These are phyloP conservation scores for Dendropsophus ebraccatus DNA, from an alignment of 2,113 vertebrate genomes.

Conservation along the genomic window DNA sequence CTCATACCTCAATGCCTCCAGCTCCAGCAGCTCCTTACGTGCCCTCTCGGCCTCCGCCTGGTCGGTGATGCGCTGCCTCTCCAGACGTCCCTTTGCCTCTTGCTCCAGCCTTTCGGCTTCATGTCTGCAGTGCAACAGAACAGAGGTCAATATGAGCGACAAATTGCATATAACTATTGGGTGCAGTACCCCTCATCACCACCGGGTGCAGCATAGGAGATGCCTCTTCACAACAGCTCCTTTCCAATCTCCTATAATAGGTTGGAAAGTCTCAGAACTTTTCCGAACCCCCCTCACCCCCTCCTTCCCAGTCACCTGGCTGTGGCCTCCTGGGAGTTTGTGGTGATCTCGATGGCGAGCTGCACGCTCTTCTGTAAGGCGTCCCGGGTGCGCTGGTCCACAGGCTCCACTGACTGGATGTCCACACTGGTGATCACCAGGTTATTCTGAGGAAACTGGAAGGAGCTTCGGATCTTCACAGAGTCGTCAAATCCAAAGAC, in stretches of 20 bases:
- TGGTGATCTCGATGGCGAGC: slow-evolving; percentile 92
- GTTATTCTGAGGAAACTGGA: slow-evolving; percentile 80
- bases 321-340: slow-evolving; percentile 90
- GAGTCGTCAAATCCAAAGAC: slow-evolving; percentile 84
- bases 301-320: no score
- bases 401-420: slow-evolving; percentile 89
- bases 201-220: not conserved
- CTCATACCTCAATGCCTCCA: slow-evolving; percentile 84
- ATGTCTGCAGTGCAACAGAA: slow-evolving; percentile 70
- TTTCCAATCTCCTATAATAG: no score
- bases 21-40: slow-evolving; percentile 83
- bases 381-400: slow-evolving; percentile 87
- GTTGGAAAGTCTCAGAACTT: no score
- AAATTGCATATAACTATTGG: not conserved
- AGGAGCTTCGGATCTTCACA: slow-evolving; percentile 66
- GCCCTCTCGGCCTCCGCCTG: slow-evolving; percentile 83
- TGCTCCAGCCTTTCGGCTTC: slow-evolving; percentile 90
- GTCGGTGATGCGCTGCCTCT: slow-evolving; percentile 86
- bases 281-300: no score
- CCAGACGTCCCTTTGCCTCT: slow-evolving; percentile 84
- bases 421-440: slow-evolving; percentile 89
- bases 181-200: not conserved
- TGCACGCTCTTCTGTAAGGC: slow-evolving; percentile 89
- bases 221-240: no score
- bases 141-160: not conserved